Evolutionary conservation across 1,140 invertebrate species (phyloP).

Genomic region (Aphelinus atriplicis): DNA sequence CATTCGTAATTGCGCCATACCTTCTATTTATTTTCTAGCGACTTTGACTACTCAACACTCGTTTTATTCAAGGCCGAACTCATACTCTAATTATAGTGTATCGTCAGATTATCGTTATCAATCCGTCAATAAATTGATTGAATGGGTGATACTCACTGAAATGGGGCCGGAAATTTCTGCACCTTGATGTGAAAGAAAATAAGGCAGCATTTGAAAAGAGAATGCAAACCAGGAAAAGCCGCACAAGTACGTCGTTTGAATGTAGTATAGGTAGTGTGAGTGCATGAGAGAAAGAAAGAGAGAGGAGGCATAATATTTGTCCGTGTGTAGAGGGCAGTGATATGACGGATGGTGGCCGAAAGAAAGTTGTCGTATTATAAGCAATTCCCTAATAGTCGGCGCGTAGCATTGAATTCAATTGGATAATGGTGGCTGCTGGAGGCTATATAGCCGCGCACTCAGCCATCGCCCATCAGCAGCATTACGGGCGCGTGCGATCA

Average conservation of each 20-base stretch:
- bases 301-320: too few species aligned
- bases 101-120: neutral
- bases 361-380: conserved; percentile 64
- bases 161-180: too few species aligned
- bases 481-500: conserved; percentile 57
- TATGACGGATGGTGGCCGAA: conserved; percentile 57
- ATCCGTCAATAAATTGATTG: neutral
- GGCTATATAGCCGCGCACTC: conserved; percentile 47
- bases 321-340: neutral
- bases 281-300: neutral
- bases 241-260: neutral
- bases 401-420: conserved; percentile 66
- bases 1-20: too few species aligned
- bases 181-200: too few species aligned
- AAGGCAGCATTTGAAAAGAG: too few species aligned
- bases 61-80: too few species aligned
- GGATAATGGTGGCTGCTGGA: conserved; percentile 57
- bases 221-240: too few species aligned
- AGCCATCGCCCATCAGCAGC: conserved; percentile 55
- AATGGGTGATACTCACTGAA: too few species aligned
- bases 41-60: too few species aligned
- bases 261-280: too few species aligned
- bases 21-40: too few species aligned
- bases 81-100: too few species aligned
- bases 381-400: conserved; percentile 65